These are phyloP conservation scores for Meda fulgida DNA, from an alignment of 2,797 vertebrate genomes.

Conservation along the genomic window DNA sequence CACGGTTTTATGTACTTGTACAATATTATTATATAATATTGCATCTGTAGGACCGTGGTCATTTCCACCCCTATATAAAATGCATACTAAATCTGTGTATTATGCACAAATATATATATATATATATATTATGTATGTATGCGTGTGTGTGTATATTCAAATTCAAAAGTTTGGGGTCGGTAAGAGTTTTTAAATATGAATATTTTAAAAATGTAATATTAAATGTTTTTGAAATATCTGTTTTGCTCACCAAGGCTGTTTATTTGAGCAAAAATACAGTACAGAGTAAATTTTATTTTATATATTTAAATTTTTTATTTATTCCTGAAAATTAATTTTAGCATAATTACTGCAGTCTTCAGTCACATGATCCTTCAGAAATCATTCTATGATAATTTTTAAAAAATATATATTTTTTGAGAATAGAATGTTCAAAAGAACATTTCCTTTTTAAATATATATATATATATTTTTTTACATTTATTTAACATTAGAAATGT, in stretches of 20 bases:
- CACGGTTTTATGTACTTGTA: too few species aligned
- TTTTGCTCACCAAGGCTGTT: neutral
- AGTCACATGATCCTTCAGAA: neutral
- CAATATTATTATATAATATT: too few species aligned
- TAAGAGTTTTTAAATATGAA: neutral
- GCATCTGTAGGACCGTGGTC: too few species aligned
- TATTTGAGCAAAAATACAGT: neutral
- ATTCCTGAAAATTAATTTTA: neutral
- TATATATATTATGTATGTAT: too few species aligned
- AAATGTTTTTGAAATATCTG: neutral
- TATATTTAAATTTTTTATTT: neutral
- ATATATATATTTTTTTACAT: neutral
- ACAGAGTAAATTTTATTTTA: neutral
- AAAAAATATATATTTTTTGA: too few species aligned
- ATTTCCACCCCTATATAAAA: neutral
- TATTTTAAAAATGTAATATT: neutral
- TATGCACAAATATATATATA: too few species aligned
- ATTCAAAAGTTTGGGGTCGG: neutral
- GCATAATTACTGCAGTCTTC: neutral
- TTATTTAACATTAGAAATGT: neutral
- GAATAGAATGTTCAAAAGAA: neutral
- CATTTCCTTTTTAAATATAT: neutral
- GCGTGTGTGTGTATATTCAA: too few species aligned
- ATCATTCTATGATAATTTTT: neutral
- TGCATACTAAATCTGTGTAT: neutral